Evolutionary conservation across 2,113 vertebrate species (phyloP).

Genomic region (Raphicerus campestris): DNA sequence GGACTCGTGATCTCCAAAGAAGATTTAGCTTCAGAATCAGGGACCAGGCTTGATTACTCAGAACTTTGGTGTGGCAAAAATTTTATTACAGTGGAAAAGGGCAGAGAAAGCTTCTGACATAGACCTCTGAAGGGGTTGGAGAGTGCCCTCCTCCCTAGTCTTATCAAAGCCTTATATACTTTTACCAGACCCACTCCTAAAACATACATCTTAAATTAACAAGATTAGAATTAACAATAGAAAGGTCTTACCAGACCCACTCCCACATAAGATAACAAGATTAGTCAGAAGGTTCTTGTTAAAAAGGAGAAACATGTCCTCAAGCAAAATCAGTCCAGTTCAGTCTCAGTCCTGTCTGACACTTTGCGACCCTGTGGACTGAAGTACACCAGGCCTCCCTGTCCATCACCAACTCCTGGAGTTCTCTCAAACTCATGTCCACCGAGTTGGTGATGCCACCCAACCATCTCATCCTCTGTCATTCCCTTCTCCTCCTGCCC

Average conservation of each 20-base stretch:
- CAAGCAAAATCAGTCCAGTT: not conserved
- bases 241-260: not conserved
- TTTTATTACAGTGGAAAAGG: not conserved
- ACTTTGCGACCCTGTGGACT: fast-evolving
- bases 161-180: not conserved
- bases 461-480: not conserved
- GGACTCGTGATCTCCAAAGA: too few species aligned
- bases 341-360: not conserved
- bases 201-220: not conserved
- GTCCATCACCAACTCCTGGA: not conserved
- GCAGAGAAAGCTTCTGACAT: not conserved
- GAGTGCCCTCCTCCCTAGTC: not conserved
- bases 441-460: not conserved
- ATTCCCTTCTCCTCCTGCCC: not conserved
- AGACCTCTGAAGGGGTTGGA: not conserved
- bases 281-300: not conserved
- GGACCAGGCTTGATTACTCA: too few species aligned
- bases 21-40: too few species aligned
- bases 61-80: too few species aligned
- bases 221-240: not conserved
- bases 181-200: not conserved
- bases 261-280: not conserved
- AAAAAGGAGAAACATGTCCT: not conserved
- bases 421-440: not conserved
- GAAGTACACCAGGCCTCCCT: too few species aligned